Evolutionary conservation across 2,113 vertebrate species (phyloP), one percentile per base, ranked within the genome.

Genomic region (Pyxicephalus adspersus): DNA sequence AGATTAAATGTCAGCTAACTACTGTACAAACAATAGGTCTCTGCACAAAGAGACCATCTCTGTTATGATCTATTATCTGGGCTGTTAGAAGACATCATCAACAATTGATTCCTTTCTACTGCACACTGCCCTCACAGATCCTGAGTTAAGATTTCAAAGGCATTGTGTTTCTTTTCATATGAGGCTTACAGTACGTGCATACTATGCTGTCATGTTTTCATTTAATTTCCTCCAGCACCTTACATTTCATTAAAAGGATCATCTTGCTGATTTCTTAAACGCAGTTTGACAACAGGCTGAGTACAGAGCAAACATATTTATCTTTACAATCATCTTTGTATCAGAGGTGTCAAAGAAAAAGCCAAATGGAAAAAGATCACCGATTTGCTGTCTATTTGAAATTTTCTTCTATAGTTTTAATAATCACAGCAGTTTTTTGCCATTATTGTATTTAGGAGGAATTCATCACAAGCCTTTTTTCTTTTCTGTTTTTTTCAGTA

Each of bases 1-100:
- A 91, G 87, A 90, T 91, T 91, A 89, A 93, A 91, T 87, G 88
- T 85, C 61, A 83, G 84, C 85, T 86, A 89, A 90, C 91, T 89
- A 87, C 78, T 72, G 78, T 72, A 52, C 86, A 92, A 93, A 92
- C 88, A 91, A 88, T 87, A 89, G 87, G 83, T 77, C 86, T 90
- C 87, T 84, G 86, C 84, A 89, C 88, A 91, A 86, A 86, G 83
- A 84, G 81, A 67, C 0, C 0, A 86, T 85, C 80, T 80, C 83
- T 85, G 84, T 89, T 89, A 84, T 86, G 87, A 86, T 84, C 87
- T 88, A 83, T 86, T 80, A 63, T 84, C 84, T 86, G 84, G 87
- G 87, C 68, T 82, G 85, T 89, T 90, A 87, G 84, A 85, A 85
- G 89, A 84, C 77, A 87, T 80, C 23, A 86, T 76, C 83, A 89